A percentile compares a stretch with the other conserved stretches of the same genome.
These are phyloP conservation scores for Sinocyclocheilus anophthalmus DNA, from an alignment of 2,113 vertebrate species.

Conservation along the genomic window DNA sequence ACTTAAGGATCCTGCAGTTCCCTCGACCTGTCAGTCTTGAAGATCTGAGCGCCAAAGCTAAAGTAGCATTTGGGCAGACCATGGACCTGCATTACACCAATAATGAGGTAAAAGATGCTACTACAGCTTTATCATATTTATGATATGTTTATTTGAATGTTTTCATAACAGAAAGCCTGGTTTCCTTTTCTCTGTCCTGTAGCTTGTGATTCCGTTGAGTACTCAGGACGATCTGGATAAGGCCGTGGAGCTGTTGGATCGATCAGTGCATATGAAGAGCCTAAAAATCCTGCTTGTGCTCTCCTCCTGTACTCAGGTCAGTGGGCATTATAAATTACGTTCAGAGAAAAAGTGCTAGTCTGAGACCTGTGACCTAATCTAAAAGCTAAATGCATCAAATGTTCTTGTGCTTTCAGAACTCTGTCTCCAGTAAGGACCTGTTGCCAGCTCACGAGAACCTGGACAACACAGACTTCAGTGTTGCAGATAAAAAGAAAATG, in stretches of 20 bases:
- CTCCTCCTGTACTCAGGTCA: conserved; percentile 86
- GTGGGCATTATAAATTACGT: conserved; percentile 30
- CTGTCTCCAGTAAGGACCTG: conserved; percentile 81
- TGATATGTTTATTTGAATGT: not conserved
- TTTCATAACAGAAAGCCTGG: not conserved
- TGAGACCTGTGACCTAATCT: not conserved
- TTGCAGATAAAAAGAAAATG: conserved; percentile 81
- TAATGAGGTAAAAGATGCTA: conserved; percentile 88
- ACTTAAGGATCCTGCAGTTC: conserved; percentile 90
- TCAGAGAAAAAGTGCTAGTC: not conserved
- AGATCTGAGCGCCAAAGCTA: conserved; percentile 90
- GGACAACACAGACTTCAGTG: conserved; percentile 87
- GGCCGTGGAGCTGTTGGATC: conserved; percentile 94
- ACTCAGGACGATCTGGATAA: conserved; percentile 98
- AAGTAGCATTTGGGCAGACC: conserved; percentile 91
- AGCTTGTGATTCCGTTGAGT: conserved; percentile 95
- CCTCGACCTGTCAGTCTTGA: conserved; percentile 92
- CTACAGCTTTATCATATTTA: not conserved
- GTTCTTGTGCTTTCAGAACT: conserved; percentile 68
- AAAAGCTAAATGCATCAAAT: not conserved
- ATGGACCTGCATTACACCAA: conserved; percentile 99
- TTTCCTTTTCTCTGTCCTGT: not conserved
- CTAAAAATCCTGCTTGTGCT: conserved; percentile 94
- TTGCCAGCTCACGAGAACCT: conserved; percentile 85
- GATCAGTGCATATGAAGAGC: conserved; percentile 97